A percentile compares a stretch with the other conserved stretches of the same genome.
Conservation (phyloP, 1,140 invertebrate species). For the Ectropis grisescens region DNA sequence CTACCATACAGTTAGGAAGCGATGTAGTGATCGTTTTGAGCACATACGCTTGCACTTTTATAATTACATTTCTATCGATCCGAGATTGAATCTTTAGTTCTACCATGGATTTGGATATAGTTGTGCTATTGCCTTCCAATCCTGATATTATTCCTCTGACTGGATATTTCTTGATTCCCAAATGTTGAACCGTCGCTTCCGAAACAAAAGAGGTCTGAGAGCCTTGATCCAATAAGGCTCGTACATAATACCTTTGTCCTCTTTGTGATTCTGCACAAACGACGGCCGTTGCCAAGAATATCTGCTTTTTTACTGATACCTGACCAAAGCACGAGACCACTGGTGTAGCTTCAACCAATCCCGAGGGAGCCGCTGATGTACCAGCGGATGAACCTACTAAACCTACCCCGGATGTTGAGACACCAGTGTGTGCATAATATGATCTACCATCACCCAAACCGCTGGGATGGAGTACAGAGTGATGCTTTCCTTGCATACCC, state of each 20-base stretch:
- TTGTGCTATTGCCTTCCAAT: slow-evolving; percentile 1
- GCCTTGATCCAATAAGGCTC: slow-evolving; percentile 9
- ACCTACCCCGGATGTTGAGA: too few species aligned
- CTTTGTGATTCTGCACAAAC: not conserved
- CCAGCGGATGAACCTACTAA: too few species aligned
- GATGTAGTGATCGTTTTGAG: slow-evolving; percentile 6
- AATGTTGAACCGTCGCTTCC: slow-evolving; percentile 10
- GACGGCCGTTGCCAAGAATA: too few species aligned
- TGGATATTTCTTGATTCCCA: slow-evolving; percentile 7
- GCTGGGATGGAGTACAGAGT: slow-evolving; percentile 1
- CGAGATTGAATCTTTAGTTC: slow-evolving; percentile 6
- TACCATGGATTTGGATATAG: slow-evolving; percentile 3
- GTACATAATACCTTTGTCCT: not conserved
- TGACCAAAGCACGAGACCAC: slow-evolving; percentile 3
- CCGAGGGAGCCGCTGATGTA: too few species aligned
- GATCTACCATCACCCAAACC: not conserved
- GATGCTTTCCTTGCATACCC: not conserved
- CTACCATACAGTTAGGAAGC: slow-evolving; percentile 3
- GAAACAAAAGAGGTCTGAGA: slow-evolving; percentile 13
- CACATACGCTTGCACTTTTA: slow-evolving; percentile 5
- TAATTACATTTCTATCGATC: not conserved
- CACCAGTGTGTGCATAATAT: too few species aligned
- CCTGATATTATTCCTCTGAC: slow-evolving; percentile 3
- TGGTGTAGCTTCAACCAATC: not conserved
- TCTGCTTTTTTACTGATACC: not conserved